Conservation (phyloP, 2,888 invertebrate genomes). For the Meta bourneti region DNA sequence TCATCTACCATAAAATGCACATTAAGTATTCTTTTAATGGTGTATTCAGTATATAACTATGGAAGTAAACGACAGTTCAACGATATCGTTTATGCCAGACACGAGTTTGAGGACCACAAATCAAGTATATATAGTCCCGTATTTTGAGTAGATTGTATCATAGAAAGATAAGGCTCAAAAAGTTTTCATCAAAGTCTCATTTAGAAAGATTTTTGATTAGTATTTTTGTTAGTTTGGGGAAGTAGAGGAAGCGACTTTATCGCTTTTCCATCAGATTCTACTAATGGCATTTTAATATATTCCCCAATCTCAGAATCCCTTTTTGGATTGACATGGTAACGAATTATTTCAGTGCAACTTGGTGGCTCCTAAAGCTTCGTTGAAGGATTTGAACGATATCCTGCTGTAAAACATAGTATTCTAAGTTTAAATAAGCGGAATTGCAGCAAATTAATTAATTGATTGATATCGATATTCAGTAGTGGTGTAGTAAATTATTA, state of each 20-base stretch:
- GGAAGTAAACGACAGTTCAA: too few species aligned
- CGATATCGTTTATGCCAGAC: too few species aligned
- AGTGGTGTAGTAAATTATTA: too few species aligned
- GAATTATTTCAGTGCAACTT: neutral
- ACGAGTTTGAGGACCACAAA: too few species aligned
- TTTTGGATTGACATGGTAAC: neutral
- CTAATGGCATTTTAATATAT: conserved; percentile 34
- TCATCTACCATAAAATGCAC: too few species aligned
- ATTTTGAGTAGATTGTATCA: neutral
- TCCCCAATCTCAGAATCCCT: neutral
- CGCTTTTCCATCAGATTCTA: conserved; percentile 22
- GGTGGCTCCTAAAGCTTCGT: neutral
- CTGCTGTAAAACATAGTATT: too few species aligned
- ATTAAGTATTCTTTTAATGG: too few species aligned
- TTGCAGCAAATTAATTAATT: too few species aligned
- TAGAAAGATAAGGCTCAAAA: neutral
- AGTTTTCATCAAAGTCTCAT: conserved; percentile 30
- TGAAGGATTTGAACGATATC: conserved; percentile 1
- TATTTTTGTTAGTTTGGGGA: conserved; percentile 10
- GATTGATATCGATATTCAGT: too few species aligned
- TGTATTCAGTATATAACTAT: too few species aligned
- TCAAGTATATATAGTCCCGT: too few species aligned
- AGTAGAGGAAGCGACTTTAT: conserved; percentile 20
- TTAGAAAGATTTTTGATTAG: conserved; percentile 21
- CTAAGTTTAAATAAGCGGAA: too few species aligned